A percentile compares a stretch with the other conserved stretches of the same genome.
Conservation (phyloP, 2,113 vertebrate genomes). For the Crotophaga sulcirostris region DNA sequence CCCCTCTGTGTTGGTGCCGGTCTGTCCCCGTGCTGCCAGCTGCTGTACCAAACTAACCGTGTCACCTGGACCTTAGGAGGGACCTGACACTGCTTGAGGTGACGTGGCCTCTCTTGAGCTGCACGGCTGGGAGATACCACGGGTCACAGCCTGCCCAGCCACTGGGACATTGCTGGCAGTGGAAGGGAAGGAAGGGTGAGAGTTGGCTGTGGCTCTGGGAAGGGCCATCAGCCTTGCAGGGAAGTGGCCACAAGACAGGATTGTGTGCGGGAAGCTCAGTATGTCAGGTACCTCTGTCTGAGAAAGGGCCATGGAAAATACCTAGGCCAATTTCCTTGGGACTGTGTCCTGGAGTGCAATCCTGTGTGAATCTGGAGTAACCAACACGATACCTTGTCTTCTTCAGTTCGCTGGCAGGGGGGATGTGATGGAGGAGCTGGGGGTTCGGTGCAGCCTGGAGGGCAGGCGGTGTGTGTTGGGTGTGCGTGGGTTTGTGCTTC, state of each 20-base stretch:
- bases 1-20: constrained; percentile 40
- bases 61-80: not conserved
- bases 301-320: not conserved
- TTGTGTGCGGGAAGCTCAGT: not conserved
- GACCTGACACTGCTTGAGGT: not conserved
- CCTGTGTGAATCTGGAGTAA: not conserved
- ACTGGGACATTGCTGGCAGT: not conserved
- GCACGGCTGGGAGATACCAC: not conserved
- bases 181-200: not conserved
- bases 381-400: not conserved
- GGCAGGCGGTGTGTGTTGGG: not conserved
- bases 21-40: not conserved
- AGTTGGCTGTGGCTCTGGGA: not conserved
- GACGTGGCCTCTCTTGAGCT: not conserved
- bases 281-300: not conserved
- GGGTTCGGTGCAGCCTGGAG: not conserved
- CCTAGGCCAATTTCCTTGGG: not conserved
- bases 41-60: not conserved
- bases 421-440: not conserved
- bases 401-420: not conserved
- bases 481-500: not conserved
- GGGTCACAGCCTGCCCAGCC: not conserved
- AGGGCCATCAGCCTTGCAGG: not conserved
- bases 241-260: not conserved
- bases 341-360: not conserved